Evolutionary conservation across 2,113 vertebrate genomes (phyloP).

Genomic region (Microcebus murinus): DNA sequence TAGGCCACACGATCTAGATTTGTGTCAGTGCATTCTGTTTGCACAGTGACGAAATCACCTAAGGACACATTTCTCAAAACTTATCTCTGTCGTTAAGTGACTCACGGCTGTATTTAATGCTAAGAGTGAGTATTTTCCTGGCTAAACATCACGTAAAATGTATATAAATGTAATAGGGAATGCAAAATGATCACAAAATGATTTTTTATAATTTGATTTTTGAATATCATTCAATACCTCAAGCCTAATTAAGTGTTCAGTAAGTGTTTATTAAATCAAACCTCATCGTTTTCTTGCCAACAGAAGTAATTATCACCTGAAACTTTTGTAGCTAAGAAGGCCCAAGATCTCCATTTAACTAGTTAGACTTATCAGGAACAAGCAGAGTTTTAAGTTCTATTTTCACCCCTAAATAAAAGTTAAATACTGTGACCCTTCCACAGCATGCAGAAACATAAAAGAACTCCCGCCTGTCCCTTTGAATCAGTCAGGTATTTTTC

Average conservation of each 20-base stretch:
- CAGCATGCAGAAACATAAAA: neutral
- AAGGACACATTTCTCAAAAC: neutral
- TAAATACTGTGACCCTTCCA: neutral
- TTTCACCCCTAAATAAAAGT: slow-evolving; percentile 28
- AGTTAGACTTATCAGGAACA: neutral
- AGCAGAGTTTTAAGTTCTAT: neutral
- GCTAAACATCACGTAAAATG: slow-evolving; percentile 22
- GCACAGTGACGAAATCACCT: neutral
- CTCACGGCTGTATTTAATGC: neutral
- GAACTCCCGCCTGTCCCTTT: neutral
- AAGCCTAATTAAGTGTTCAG: slow-evolving; percentile 21
- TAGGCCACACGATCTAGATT: neutral
- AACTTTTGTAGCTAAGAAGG: neutral
- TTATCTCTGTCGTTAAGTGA: neutral
- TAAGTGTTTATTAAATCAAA: slow-evolving; percentile 49
- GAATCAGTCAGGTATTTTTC: neutral
- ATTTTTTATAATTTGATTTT: slow-evolving; percentile 49
- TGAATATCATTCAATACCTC: slow-evolving; percentile 22
- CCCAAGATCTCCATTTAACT: neutral
- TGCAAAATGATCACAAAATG: neutral
- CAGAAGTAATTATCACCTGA: neutral
- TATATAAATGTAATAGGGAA: slow-evolving; percentile 42
- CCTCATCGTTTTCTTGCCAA: neutral
- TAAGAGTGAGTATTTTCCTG: neutral
- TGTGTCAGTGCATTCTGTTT: neutral